Evolutionary conservation across 2,888 invertebrate genomes (phyloP), one percentile per base, ranked within the genome.

Genomic region (Fabriciana adippe): DNA sequence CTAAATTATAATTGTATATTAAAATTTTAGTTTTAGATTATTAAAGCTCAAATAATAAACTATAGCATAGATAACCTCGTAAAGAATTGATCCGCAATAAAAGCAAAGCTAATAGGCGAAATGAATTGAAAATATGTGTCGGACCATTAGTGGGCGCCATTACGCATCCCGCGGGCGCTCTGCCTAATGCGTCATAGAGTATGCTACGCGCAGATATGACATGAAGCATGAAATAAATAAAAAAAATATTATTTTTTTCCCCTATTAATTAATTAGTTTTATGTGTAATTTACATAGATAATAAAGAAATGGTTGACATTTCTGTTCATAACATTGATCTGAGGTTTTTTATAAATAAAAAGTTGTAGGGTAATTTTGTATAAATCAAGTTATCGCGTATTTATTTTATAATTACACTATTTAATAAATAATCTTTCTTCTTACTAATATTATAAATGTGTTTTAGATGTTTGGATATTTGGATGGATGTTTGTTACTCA

Each of bases 51-150:
- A 65, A 59, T 47, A 48, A 61, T 2, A 63, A 64, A 55, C 35
- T 62, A 59, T 21, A 62, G 26, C 16, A 66, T 2, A 68, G 61
- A 70, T 65, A 68, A 6, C 16, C 69, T 72, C 69, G 71, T 72
- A 73, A 82, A 82, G 80, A 80, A 78, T 78, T 77, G 73, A 80
- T 76, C 77, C 75, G 76, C 77, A 78, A 80, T 78, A 74, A 73
- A 74, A 72, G 70, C 70, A 75, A 78, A 75, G 66, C 65, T 80
- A 81, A 81, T 80, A 81, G 78, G 76, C 70, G 76, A 79, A 80
- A 83, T 80, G 86, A 86, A 87, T 88, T 86, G 86, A 84, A 85
- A 87, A 86, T 87, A 85, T 87, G 86, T 86, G 88, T 86, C 75
- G 81, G 68, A 75, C 85, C 87, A 88, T 87, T 88, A 87, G 83